phyloP scores from a whole-genome alignment of 2,888 invertebrate genomes.

The Hermodice carunculata region DNA sequence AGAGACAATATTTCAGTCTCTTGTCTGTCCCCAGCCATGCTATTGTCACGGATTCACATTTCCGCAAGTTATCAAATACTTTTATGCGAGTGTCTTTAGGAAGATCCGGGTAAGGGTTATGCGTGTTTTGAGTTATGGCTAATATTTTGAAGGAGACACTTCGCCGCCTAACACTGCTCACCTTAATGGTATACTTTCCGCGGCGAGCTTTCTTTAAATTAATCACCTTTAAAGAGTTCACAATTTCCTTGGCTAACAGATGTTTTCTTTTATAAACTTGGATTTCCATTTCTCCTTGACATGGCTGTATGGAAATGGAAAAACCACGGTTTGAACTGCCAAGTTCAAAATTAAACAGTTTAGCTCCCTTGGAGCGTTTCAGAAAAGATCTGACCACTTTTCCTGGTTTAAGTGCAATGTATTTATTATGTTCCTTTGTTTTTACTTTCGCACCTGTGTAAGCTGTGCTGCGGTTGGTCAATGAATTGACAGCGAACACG shows the following conservation, averaged over 20 bases:
- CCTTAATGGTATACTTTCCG: slow-evolving; percentile 3
- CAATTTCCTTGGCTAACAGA: not conserved
- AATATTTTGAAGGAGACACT: slow-evolving; percentile 16
- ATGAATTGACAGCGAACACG: slow-evolving; percentile 73
- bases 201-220: not conserved
- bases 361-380: slow-evolving; percentile 29
- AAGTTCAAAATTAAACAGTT: slow-evolving; percentile 43
- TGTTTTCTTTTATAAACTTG: slow-evolving; percentile 7
- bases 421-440: slow-evolving; percentile 36
- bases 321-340: slow-evolving; percentile 32
- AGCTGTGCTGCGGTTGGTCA: slow-evolving; percentile 72
- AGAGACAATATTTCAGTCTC: slow-evolving; percentile 65
- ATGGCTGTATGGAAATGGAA: slow-evolving; percentile 11
- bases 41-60: slow-evolving; percentile 62
- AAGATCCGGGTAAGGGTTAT: slow-evolving; percentile 67
- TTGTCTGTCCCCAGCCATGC: slow-evolving; percentile 63
- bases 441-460: slow-evolving; percentile 68
- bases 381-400: slow-evolving; percentile 46
- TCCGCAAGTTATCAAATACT: slow-evolving; percentile 56
- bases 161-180: not conserved
- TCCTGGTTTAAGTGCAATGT: slow-evolving; percentile 46
- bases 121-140: slow-evolving; percentile 25
- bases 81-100: slow-evolving; percentile 57
- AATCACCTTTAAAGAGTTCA: not conserved
- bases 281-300: slow-evolving; percentile 8